Conservation (phyloP, 2,113 vertebrate species). For the Gambusia affinis region DNA sequence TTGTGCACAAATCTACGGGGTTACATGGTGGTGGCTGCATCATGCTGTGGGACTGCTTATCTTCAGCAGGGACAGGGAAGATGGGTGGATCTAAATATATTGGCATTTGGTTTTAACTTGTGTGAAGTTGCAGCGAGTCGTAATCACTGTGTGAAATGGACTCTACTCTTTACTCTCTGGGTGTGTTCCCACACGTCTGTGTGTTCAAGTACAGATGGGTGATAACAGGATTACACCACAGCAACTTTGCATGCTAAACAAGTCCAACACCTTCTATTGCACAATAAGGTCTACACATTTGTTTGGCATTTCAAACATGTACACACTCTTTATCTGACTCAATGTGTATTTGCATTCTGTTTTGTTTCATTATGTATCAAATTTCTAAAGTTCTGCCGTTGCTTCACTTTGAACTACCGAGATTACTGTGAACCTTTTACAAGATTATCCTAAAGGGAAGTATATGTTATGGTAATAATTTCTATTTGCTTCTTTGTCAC, state of each 20-base stretch:
- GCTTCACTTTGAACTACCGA: not conserved
- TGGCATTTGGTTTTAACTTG: not conserved
- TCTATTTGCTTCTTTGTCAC: no score
- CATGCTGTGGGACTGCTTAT: no score
- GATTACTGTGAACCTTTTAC: not conserved
- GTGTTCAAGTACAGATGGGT: slow-evolving; percentile 34
- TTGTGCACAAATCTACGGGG: no score
- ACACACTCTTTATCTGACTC: not conserved
- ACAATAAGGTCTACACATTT: not conserved
- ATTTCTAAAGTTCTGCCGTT: not conserved
- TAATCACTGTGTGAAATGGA: slow-evolving; percentile 13
- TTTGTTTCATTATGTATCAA: not conserved
- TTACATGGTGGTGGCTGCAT: no score
- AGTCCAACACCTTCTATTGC: slow-evolving; percentile 16
- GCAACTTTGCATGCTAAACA: slow-evolving; percentile 47
- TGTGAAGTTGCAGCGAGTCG: not conserved
- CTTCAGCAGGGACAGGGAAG: no score
- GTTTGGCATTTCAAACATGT: not conserved
- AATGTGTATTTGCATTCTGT: no score
- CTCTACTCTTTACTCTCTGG: slow-evolving; percentile 18
- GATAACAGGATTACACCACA: slow-evolving; percentile 37
- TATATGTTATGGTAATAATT: no score
- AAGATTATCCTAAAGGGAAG: not conserved
- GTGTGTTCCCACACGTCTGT: slow-evolving; percentile 7
- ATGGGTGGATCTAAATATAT: no score